These are phyloP conservation scores for Listronotus oregonensis DNA, from an alignment of 1,140 invertebrate genomes.

Conservation along the genomic window DNA sequence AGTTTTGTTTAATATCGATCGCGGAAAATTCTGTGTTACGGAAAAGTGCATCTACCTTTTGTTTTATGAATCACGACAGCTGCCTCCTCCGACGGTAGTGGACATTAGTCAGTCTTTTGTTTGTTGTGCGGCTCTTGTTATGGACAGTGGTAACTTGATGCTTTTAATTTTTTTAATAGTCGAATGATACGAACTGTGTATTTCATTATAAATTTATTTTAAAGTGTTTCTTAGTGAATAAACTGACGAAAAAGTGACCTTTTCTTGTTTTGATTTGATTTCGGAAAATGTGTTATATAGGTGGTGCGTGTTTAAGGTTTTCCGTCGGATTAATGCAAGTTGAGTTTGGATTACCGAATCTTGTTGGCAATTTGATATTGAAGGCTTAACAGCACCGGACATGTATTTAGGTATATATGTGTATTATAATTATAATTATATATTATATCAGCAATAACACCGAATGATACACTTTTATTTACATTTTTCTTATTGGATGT, in stretches of 20 bases:
- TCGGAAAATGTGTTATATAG: no score
- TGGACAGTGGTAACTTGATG: conserved; percentile 4
- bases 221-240: conserved; percentile 1
- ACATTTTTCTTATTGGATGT: background rate
- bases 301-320: no score
- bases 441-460: background rate
- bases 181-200: no score
- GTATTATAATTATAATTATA: conserved; percentile 1
- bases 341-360: background rate
- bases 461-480: no score
- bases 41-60: conserved; percentile 10
- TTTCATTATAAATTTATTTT: no score
- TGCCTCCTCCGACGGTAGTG: conserved; percentile 12
- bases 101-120: conserved; percentile 25
- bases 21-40: conserved; percentile 3
- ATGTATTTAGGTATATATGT: conserved; percentile 6
- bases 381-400: background rate
- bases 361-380: background rate
- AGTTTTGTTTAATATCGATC: background rate
- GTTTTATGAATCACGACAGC: conserved; percentile 21
- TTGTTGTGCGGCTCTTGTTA: conserved; percentile 17
- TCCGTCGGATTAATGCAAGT: no score
- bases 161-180: background rate
- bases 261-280: background rate
- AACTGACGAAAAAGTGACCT: background rate